Evolutionary conservation across 2,888 invertebrate genomes (phyloP), one percentile per base, ranked within the genome.

Genomic region (Eledona agricola): DNA sequence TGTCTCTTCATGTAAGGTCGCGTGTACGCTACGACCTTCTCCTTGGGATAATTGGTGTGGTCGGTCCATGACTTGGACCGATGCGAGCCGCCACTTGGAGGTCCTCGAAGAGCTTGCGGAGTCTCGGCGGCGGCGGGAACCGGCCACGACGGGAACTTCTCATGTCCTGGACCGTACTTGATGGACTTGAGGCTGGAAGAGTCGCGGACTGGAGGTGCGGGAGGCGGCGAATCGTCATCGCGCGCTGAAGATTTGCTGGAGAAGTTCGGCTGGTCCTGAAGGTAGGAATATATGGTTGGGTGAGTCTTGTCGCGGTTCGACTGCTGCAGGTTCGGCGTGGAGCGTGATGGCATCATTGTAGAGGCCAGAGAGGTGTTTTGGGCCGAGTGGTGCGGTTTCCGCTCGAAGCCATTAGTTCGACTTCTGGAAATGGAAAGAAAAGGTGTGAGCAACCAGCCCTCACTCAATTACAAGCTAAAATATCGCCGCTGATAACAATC

Each of bases 101-200:
- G 77, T 56, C 64, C 73, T 64, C 68, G 76, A 62, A 75, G 66
- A 56, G 74, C 67, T 69, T 78, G 74, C 25, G 80, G 77, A 49
- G 79, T 77, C 52, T 82, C 80, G 52, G 81, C 80, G 16, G 83
- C 80, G 16, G 82, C 81, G 22, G 83, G 82, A 59, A 85, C 85
- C 7, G 88, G 87, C 87, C 87, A 88, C 54, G 87, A 87, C 1
- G 88, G 87, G 70, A 84, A 87, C 71, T 87, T 88, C 73, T 87
- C 88, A 78, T 88, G 87, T 54, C 85, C 86, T 51, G 86, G 83
- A 29, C 85, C 84, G 76, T 85, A 85, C 64, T 82, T 82, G 65
- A 84, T 81, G 61, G 82, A 81, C 71, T 84, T 84, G 71, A 87
- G 81, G 67, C 83, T 85, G 55, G 86, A 83, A 15, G 85, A 81